Evolutionary conservation across 1,140 invertebrate genomes (phyloP).

Genomic region (Agrilus planipennis): DNA sequence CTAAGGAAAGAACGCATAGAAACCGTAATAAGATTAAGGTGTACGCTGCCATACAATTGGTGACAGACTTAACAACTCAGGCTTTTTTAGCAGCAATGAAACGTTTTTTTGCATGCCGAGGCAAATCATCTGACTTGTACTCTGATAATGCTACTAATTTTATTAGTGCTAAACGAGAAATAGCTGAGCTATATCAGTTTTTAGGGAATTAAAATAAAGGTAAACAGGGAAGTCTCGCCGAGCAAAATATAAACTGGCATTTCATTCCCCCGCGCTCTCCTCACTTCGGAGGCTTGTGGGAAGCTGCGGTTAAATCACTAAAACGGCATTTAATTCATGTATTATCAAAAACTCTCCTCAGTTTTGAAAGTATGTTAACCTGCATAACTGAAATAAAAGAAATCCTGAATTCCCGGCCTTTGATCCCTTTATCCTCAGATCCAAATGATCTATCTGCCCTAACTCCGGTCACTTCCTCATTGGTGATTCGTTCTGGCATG

Average conservation of each 20-base stretch:
- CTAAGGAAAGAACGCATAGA: constrained; percentile 4
- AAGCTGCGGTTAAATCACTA: constrained; percentile 23
- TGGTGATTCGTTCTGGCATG: no score
- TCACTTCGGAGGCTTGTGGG: constrained; percentile 30
- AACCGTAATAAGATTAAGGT: constrained; percentile 2
- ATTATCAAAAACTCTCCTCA: constrained; percentile 6
- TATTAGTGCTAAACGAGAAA: not conserved
- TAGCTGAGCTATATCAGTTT: not conserved
- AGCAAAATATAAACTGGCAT: constrained; percentile 3
- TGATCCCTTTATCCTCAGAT: constrained; percentile 7
- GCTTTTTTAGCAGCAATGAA: not conserved
- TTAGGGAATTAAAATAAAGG: not conserved
- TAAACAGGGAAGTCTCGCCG: not conserved
- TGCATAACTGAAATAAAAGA: constrained; percentile 16
- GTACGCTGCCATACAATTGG: constrained; percentile 4
- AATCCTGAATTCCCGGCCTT: constrained; percentile 20
- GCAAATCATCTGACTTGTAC: not conserved
- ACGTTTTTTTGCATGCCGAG: constrained; percentile 2
- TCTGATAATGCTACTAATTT: constrained; percentile 1
- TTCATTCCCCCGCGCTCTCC: constrained; percentile 28
- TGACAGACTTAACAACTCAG: not conserved
- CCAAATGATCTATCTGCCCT: not conserved
- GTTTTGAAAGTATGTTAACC: constrained; percentile 18
- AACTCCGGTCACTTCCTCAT: not conserved
- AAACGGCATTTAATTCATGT: constrained; percentile 22